These are phyloP conservation scores for Zaprionus bogoriensis DNA, from an alignment of 2,888 invertebrate species.

Conservation along the genomic window DNA sequence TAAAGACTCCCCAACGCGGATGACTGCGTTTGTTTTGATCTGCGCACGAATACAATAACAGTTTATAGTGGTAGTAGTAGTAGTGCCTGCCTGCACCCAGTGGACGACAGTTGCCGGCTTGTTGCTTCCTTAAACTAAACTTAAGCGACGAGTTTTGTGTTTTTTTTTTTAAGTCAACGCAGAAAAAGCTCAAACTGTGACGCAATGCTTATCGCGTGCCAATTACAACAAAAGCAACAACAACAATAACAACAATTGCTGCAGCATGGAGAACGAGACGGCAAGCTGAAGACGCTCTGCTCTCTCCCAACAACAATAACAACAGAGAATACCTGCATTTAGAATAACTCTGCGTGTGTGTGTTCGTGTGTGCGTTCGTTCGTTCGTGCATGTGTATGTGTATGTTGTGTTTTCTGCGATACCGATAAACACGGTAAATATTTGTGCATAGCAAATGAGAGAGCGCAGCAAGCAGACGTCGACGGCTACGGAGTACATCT, in stretches of 20 bases:
- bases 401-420: constrained; percentile 22
- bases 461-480: too few relatives aligned
- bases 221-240: constrained; percentile 21
- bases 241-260: constrained; percentile 15
- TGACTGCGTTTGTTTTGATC: constrained; percentile 27
- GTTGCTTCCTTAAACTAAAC: constrained; percentile 39
- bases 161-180: background rate
- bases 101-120: constrained; percentile 50
- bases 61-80: too few relatives aligned
- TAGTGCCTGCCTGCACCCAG: constrained; percentile 3
- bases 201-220: constrained; percentile 50
- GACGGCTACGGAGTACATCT: constrained; percentile 4
- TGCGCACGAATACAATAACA: constrained; percentile 27
- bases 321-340: constrained; percentile 19
- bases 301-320: constrained; percentile 7
- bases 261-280: constrained; percentile 5
- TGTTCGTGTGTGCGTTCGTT: constrained; percentile 4
- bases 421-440: constrained; percentile 26
- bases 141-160: constrained; percentile 11
- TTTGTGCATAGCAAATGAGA: constrained; percentile 27
- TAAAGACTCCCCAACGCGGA: constrained; percentile 22
- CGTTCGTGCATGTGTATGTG: background rate
- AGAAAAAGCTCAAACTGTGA: constrained; percentile 20
- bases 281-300: constrained; percentile 5
- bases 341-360: constrained; percentile 12